Conservation (phyloP, 2,797 vertebrate species). For the Nyctibius grandis region DNA sequence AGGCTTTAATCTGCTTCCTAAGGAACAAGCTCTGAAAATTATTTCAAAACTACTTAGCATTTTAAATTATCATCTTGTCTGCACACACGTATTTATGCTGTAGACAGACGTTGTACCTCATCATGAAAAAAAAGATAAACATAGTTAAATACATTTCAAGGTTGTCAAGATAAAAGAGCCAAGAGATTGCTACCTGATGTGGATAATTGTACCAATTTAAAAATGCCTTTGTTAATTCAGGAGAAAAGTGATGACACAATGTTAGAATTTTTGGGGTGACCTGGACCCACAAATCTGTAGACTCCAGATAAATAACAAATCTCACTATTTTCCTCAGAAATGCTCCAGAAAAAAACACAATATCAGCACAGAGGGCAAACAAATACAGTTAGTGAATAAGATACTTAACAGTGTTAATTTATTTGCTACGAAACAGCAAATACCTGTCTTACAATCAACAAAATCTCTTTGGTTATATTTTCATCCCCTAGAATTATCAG, state of each 20-base stretch:
- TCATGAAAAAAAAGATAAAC: background rate
- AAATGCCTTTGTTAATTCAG: background rate
- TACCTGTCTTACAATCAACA: background rate
- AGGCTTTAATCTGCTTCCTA: conserved; percentile 30
- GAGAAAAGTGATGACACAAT: background rate
- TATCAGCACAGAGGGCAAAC: background rate
- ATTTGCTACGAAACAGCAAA: background rate
- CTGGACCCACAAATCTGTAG: background rate
- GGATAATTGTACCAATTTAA: conserved; percentile 14
- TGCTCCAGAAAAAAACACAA: background rate
- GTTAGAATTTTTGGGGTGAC: background rate
- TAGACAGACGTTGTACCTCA: background rate
- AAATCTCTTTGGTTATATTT: background rate
- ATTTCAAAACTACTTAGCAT: conserved; percentile 48
- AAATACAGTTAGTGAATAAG: background rate
- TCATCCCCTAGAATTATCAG: background rate
- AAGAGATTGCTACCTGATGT: background rate
- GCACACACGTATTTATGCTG: background rate
- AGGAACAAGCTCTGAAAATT: conserved; percentile 16
- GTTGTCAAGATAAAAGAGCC: conserved; percentile 3
- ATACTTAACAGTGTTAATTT: background rate
- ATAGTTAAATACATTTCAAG: conserved; percentile 21
- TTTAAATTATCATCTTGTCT: conserved; percentile 37
- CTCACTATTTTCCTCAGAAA: background rate
- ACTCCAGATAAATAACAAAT: background rate